A percentile compares a stretch with the other conserved stretches of the same genome.
These are phyloP conservation scores for Andinoacara biseriatus DNA, from an alignment of 2,113 vertebrate species.

Conservation along the genomic window DNA sequence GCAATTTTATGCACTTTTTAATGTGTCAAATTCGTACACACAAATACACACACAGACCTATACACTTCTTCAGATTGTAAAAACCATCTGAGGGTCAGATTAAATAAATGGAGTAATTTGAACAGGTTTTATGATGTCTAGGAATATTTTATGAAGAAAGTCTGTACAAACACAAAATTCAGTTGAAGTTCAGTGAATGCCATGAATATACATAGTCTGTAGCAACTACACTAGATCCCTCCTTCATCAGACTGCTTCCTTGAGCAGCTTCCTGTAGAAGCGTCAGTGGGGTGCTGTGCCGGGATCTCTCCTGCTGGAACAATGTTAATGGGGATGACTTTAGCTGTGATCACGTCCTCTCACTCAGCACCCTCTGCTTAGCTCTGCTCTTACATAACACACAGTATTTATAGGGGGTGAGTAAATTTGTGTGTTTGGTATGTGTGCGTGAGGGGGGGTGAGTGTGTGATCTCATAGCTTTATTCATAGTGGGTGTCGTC, in stretches of 20 bases:
- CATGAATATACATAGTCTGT: neutral
- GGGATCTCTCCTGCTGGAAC: constrained; percentile 54
- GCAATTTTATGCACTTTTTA: neutral
- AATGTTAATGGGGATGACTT: constrained; percentile 57
- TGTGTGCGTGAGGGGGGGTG: neutral
- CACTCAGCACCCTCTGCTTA: constrained; percentile 41
- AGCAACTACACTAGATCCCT: constrained; percentile 8
- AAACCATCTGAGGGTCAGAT: neutral
- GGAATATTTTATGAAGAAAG: too few relatives aligned
- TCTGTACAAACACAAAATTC: too few relatives aligned
- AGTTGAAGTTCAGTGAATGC: neutral
- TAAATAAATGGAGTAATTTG: neutral
- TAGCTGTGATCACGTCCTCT: constrained; percentile 53
- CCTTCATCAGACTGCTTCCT: neutral
- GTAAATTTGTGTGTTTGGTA: constrained; percentile 32
- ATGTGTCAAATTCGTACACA: neutral
- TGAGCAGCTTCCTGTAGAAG: constrained; percentile 7
- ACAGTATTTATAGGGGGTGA: constrained; percentile 75
- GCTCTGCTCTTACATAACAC: constrained; percentile 65
- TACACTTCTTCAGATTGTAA: neutral
- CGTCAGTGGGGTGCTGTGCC: neutral
- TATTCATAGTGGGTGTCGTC: constrained; percentile 68
- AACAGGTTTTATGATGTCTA: too few relatives aligned
- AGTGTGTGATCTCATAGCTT: constrained; percentile 64
- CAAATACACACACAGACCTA: neutral